Conservation (phyloP, 2,797 vertebrate species). For the Parotocinclus haroldoi region DNA sequence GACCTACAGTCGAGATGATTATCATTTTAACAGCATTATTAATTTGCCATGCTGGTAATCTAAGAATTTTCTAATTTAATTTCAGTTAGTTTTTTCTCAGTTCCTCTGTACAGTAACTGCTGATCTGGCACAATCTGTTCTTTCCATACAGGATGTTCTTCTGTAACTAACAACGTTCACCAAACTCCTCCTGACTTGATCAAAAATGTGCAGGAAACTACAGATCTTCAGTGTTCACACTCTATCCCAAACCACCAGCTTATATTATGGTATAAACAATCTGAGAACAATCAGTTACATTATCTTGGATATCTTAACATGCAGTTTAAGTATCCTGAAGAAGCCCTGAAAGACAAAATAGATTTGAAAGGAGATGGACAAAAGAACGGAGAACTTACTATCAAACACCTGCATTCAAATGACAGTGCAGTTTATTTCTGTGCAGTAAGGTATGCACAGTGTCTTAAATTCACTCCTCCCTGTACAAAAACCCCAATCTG, state of each 20-base stretch:
- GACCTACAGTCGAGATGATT: neutral
- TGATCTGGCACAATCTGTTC: neutral
- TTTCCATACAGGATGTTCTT: neutral
- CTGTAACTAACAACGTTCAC: neutral
- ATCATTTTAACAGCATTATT: neutral
- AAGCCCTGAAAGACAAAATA: neutral
- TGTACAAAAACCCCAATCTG: neutral
- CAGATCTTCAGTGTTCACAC: conserved; percentile 19
- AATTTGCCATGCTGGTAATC: neutral
- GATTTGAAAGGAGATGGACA: neutral
- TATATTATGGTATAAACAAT: conserved; percentile 20
- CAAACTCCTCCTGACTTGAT: conserved; percentile 20
- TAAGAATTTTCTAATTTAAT: neutral
- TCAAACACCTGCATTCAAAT: conserved; percentile 10
- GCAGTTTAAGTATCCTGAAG: neutral
- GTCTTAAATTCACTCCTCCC: neutral
- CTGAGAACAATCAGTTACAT: neutral
- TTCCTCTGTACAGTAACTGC: no score
- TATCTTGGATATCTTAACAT: conserved; percentile 17
- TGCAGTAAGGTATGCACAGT: conserved; percentile 26
- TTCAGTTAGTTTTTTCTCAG: neutral
- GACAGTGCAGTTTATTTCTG: conserved; percentile 39
- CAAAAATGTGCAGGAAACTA: neutral
- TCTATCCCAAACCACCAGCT: neutral
- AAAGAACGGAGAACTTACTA: conserved; percentile 16